Evolutionary conservation across 2,888 invertebrate species (phyloP), one percentile per base, ranked within the genome.

Genomic region (Mamestra brassicae): DNA sequence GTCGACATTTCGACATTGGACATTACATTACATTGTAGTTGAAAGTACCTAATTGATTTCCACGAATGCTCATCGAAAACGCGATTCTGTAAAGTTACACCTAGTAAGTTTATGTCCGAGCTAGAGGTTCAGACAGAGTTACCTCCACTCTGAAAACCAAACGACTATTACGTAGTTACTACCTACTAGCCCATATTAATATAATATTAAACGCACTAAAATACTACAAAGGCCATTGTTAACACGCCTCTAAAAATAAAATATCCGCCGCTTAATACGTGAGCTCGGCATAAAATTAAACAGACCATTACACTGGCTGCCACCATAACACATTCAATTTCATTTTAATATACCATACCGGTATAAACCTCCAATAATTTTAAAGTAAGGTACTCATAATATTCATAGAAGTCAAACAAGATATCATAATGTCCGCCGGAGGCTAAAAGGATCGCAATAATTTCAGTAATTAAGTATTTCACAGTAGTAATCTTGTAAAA

Each of bases 401-500:
- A 85, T 83, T 65, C 76, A 54, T 63, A 76, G 62, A 42, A 63
- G 57, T 74, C 34, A 81, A 86, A 80, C 77, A 81, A 83, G 82
- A 75, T 63, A 76, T 78, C 80, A 58, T 76, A 75, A 74, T 72
- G 71, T 77, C 45, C 69, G 76, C 78, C 60, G 36, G 57, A 68
- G 81, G 87, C 85, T 80, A 74, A 88, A 81, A 79, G 76, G 85
- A 77, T 85, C 73, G 78, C 77, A 88, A 88, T 88, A 87, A 86
- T 86, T 89, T 85, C 71, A 62, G 75, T 87, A 89, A 88, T 89
- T 88, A 89, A 88, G 88, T 78, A 73, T 76, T 85, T 81, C 79
- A 86, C 67, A 82, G 78, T 78, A 77, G 87, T 87, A 78, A 89
- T 89, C 88, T 87, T 83, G 78, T 72, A 73, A 78, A 85, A 88